These are phyloP conservation scores for Ceryle rudis DNA, from an alignment of 2,797 vertebrate genomes.

Conservation along the genomic window DNA sequence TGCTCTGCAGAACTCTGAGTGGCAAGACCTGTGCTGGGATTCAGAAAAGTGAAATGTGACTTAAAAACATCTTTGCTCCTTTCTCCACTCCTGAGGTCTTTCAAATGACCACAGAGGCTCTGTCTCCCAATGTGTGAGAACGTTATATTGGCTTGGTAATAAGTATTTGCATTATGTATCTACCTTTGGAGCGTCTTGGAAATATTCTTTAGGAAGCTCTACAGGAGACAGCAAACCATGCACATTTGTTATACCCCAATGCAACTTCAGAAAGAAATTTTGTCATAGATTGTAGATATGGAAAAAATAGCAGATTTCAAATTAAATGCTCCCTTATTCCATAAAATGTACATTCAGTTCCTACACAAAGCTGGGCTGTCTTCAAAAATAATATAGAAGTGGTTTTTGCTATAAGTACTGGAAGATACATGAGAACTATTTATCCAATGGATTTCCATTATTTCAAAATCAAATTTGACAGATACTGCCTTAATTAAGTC, in stretches of 20 bases:
- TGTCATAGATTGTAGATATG: neutral
- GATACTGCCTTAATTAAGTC: neutral
- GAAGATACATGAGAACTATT: neutral
- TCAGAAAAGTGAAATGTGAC: neutral
- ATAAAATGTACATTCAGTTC: neutral
- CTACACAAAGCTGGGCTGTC: neutral
- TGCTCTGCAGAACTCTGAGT: neutral
- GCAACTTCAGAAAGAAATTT: neutral
- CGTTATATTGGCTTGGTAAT: neutral
- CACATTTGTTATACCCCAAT: neutral
- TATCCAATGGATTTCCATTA: neutral
- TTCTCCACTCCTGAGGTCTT: neutral
- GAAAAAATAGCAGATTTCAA: neutral
- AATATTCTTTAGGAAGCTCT: neutral
- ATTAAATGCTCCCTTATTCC: neutral
- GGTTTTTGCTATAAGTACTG: neutral
- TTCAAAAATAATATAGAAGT: neutral
- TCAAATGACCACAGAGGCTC: neutral
- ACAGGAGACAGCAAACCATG: neutral
- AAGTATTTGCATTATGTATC: neutral
- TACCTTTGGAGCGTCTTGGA: neutral
- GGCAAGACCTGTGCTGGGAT: neutral
- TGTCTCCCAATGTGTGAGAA: neutral
- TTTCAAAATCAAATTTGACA: neutral
- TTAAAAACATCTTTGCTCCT: neutral